A percentile compares a stretch with the other conserved stretches of the same genome.
Conservation (phyloP, 2,888 invertebrate species). For the Agrotis puta region DNA sequence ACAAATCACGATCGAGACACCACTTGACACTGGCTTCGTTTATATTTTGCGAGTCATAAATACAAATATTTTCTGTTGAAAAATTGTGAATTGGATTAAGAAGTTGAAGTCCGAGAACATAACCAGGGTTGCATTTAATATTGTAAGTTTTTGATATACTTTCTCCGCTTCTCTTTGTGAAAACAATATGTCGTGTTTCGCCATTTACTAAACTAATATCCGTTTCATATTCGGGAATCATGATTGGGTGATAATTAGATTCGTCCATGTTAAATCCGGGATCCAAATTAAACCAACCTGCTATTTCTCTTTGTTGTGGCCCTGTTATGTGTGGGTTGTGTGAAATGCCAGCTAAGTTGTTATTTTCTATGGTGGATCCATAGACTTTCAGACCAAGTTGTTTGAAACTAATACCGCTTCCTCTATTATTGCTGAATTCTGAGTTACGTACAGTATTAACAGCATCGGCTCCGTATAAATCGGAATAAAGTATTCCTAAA, state of each 20-base stretch:
- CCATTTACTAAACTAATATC: constrained; percentile 93
- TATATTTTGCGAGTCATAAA: constrained; percentile 94
- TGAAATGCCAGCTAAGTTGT: constrained; percentile 96
- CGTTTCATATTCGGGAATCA: constrained; percentile 92
- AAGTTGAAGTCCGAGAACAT: constrained; percentile 96
- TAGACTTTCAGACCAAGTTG: constrained; percentile 96
- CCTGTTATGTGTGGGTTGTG: constrained; percentile 97
- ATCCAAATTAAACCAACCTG: constrained; percentile 96
- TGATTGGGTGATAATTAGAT: constrained; percentile 93
- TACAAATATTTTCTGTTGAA: constrained; percentile 95
- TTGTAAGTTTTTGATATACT: constrained; percentile 91
- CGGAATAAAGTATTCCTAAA: constrained; percentile 97
- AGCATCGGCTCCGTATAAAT: constrained; percentile 96
- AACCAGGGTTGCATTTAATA: constrained; percentile 94
- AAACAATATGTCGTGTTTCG: constrained; percentile 95
- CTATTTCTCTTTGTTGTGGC: constrained; percentile 96
- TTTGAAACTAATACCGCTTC: constrained; percentile 97
- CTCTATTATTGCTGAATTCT: constrained; percentile 95
- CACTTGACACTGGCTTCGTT: constrained; percentile 93
- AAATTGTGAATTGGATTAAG: constrained; percentile 97
- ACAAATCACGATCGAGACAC: constrained; percentile 95
- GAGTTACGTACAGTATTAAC: constrained; percentile 96
- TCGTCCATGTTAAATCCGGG: constrained; percentile 92
- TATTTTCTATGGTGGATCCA: constrained; percentile 95
- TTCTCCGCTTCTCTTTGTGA: constrained; percentile 92